Evolutionary conservation across 2,888 invertebrate genomes (phyloP).

Genomic region (Drosophila aldrichi): DNA sequence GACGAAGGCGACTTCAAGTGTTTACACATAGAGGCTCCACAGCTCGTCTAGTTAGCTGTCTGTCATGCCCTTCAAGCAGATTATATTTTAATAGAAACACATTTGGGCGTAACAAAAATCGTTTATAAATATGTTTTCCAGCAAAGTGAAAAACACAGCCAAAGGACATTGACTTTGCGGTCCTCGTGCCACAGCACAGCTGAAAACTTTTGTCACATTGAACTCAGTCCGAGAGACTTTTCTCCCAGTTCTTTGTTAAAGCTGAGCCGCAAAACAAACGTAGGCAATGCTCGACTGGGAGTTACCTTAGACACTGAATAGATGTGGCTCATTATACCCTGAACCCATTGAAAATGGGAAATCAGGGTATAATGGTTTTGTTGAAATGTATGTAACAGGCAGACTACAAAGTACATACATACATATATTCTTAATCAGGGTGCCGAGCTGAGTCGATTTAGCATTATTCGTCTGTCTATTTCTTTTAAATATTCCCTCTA

Average conservation of each 20-base stretch:
- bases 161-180: conserved; percentile 18
- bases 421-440: no score
- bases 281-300: no score
- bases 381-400: no score
- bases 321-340: no score
- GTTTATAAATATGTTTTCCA: conserved; percentile 32
- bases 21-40: conserved; percentile 14
- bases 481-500: no score
- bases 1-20: conserved; percentile 17
- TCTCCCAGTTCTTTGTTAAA: not conserved
- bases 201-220: conserved; percentile 40
- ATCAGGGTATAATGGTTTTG: no score
- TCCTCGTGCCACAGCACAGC: conserved; percentile 19
- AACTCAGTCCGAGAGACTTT: conserved; percentile 23
- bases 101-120: conserved; percentile 40
- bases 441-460: no score
- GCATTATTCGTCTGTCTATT: no score
- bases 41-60: not conserved
- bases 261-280: no score
- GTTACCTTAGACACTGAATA: no score
- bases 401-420: no score
- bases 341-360: no score
- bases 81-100: conserved; percentile 55
- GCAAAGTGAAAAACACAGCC: conserved; percentile 6
- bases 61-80: conserved; percentile 32